phyloP scores from a whole-genome alignment of 2,888 invertebrate genomes.

The Embidobia sp. region DNA sequence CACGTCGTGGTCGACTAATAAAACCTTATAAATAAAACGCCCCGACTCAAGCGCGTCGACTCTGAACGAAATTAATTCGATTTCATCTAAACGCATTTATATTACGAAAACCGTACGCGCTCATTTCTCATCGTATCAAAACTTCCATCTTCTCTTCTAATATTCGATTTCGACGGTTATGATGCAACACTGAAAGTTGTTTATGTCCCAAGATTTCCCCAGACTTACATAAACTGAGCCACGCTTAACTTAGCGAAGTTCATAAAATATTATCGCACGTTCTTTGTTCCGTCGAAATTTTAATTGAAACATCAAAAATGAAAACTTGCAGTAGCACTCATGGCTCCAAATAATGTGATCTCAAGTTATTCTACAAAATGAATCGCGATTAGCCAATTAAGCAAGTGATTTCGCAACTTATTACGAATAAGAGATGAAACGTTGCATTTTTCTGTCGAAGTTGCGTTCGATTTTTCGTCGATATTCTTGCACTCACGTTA shows the following conservation, averaged over 20 bases:
- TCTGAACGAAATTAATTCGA: too few relatives aligned
- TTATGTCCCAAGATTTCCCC: constrained; percentile 25
- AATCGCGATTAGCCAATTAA: constrained; percentile 5
- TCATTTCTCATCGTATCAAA: neutral
- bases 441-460: neutral
- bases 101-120: neutral
- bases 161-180: constrained; percentile 18
- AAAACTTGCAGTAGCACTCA: too few relatives aligned
- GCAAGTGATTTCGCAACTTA: constrained; percentile 3
- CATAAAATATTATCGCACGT: constrained; percentile 5
- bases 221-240: constrained; percentile 21
- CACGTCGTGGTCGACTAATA: too few relatives aligned
- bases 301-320: constrained; percentile 27
- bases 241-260: constrained; percentile 12
- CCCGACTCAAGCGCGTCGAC: too few relatives aligned
- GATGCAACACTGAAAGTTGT: constrained; percentile 17
- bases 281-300: constrained; percentile 20
- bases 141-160: constrained; percentile 9
- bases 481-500: constrained; percentile 46
- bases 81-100: too few relatives aligned
- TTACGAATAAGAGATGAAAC: constrained; percentile 1
- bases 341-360: too few relatives aligned
- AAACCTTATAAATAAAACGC: too few relatives aligned
- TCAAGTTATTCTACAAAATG: too few relatives aligned
- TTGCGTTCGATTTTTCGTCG: constrained; percentile 2